Base-by-base conservation (phyloP, 2,888 invertebrate species). In the Agonopterix arenella region DNA sequence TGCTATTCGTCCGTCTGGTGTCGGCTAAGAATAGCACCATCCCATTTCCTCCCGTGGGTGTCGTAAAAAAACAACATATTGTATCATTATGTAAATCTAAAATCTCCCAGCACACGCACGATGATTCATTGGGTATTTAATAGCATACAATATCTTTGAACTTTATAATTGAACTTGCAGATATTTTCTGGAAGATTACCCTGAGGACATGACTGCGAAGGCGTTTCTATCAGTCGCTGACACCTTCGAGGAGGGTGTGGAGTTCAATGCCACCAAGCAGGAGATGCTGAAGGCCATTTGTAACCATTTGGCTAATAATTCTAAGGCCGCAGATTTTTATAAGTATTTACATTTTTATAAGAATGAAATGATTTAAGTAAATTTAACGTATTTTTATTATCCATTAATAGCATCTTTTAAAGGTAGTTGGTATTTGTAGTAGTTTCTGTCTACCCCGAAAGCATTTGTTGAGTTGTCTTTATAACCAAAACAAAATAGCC, bases 281-380 rank as follows among this genome's bases (percentile, higher is more conserved):
- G 67, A 62, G 57, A 68, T 74, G 66, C 59, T 66, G 1, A 65
- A 70, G 55, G 66, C 65, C 0, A 80, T 81, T 11, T 66, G 70
- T n/a, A 59, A 66, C 2, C 66, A 79, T 50, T 52, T 81, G 1
- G 56, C 47, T 4, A 53, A 45, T 0, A 62, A 67, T 28, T 70
- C 71, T 1, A 61, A 55, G 44, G 47, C 61, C 36, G 52, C 52
- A 28, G 58, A 67, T 1, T 74, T 60, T 57, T 76, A 63, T 47
- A 80, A 79, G 59, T 81, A 68, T 64, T 53, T 82, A 18, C 72
- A 80, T 56, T 67, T 76, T 53, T 71, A 73, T 59, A 70, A 68
- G 37, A 58, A 67, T 28, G 28, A 28, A 28, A 28, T 28, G 5
- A 28, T 28, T 28, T 28, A 28, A 28, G 28, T 28, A 28, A 28